Evolutionary conservation across 2,113 vertebrate species (phyloP).

Genomic region (Pygoscelis antarcticus): DNA sequence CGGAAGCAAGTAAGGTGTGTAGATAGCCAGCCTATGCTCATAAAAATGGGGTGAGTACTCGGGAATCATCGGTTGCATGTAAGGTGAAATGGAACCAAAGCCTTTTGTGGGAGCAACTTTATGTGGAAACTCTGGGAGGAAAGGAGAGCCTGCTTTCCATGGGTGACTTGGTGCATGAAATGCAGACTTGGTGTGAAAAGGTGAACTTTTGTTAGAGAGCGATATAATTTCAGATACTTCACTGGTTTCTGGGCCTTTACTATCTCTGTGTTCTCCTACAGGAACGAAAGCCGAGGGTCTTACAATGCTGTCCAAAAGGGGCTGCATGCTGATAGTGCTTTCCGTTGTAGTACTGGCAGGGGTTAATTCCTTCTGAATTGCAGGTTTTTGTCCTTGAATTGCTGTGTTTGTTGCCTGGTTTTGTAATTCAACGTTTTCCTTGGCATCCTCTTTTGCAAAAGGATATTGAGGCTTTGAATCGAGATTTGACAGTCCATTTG

Average conservation of each 20-base stretch:
- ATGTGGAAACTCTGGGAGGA: constrained; percentile 76
- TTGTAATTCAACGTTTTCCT: constrained; percentile 72
- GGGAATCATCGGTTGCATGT: constrained; percentile 74
- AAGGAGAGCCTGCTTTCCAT: constrained; percentile 78
- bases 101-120: constrained; percentile 74
- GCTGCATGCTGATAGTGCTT: constrained; percentile 12
- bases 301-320: constrained; percentile 56
- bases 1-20: constrained; percentile 80
- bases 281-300: constrained; percentile 87
- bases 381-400: constrained; percentile 61
- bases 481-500: constrained; percentile 34
- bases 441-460: constrained; percentile 70
- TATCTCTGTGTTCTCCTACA: constrained; percentile 75
- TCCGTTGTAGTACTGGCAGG: constrained; percentile 18
- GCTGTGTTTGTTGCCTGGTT: constrained; percentile 20
- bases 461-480: constrained; percentile 69
- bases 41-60: constrained; percentile 87
- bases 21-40: constrained; percentile 80
- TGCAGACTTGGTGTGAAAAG: constrained; percentile 74
- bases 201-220: constrained; percentile 59
- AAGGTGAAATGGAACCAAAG: constrained; percentile 76
- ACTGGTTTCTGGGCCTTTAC: constrained; percentile 59
- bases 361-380: constrained; percentile 31
- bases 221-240: constrained; percentile 63
- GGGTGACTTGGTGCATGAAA: constrained; percentile 79